Conservation (phyloP, 2,113 vertebrate species). For the Egretta garzetta region DNA sequence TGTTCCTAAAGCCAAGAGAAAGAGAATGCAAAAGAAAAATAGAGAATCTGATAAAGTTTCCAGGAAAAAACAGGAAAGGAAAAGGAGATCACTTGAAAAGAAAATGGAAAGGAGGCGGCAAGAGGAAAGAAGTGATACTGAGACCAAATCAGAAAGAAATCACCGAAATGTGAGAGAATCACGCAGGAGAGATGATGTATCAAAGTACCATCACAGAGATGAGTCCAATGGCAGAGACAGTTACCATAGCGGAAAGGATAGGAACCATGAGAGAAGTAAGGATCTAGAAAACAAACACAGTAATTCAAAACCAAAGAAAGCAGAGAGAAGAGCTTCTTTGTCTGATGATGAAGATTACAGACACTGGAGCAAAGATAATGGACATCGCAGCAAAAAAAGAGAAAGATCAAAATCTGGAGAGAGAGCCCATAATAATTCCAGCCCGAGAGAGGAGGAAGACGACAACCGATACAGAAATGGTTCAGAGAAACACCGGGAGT, state of each 20-base stretch:
- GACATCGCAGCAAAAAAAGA: conserved; percentile 59
- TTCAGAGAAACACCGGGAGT: conserved; percentile 56
- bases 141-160: conserved; percentile 66
- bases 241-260: conserved; percentile 50
- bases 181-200: conserved; percentile 46
- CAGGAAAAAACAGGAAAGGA: conserved; percentile 66
- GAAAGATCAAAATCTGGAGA: conserved; percentile 78
- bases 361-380: conserved; percentile 66
- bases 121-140: conserved; percentile 68
- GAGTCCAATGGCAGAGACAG: conserved; percentile 53
- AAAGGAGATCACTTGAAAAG: conserved; percentile 66
- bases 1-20: conserved; percentile 73
- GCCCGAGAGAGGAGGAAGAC: conserved; percentile 44
- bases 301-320: conserved; percentile 65
- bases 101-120: conserved; percentile 56
- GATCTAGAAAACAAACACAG: conserved; percentile 62
- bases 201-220: conserved; percentile 57
- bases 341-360: conserved; percentile 74
- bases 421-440: conserved; percentile 52
- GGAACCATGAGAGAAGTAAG: conserved; percentile 56
- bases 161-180: conserved; percentile 50
- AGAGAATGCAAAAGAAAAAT: conserved; percentile 69
- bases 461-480: conserved; percentile 73
- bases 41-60: conserved; percentile 66
- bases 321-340: conserved; percentile 70